These are phyloP conservation scores for Diloba caeruleocephala DNA, from an alignment of 2,888 invertebrate genomes.

Conservation along the genomic window DNA sequence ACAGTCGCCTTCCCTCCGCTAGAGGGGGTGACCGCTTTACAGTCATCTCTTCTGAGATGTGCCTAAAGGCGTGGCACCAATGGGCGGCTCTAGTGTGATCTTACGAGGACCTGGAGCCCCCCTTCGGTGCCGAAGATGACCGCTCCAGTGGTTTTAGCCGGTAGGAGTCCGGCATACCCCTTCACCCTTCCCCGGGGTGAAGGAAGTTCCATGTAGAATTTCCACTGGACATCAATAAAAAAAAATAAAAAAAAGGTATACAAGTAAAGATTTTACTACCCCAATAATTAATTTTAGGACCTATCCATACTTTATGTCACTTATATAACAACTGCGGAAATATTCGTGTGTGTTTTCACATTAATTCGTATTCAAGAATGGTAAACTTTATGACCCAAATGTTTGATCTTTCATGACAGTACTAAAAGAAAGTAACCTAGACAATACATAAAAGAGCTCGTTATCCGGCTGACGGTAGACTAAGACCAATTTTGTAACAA, in stretches of 20 bases:
- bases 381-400: slow-evolving; percentile 44
- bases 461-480: slow-evolving; percentile 38
- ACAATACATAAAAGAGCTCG: slow-evolving; percentile 46
- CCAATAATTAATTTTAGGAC: slow-evolving; percentile 27
- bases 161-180: no score
- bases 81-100: no score
- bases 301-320: slow-evolving; percentile 18
- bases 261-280: slow-evolving; percentile 16
- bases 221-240: no score
- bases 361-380: slow-evolving; percentile 9
- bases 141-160: no score
- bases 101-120: no score
- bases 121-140: no score
- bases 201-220: no score
- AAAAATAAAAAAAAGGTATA: slow-evolving; percentile 9
- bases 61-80: no score
- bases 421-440: slow-evolving; percentile 52
- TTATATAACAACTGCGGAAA: slow-evolving; percentile 4
- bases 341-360: slow-evolving; percentile 7
- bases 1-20: no score
- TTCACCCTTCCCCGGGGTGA: no score
- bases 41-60: no score
- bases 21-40: no score
- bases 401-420: slow-evolving; percentile 44
- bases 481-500: slow-evolving; percentile 53